A percentile compares a stretch with the other conserved stretches of the same genome.
Evolutionary conservation across 1,140 invertebrate genomes (phyloP).

Genomic region (Homarus americanus): DNA sequence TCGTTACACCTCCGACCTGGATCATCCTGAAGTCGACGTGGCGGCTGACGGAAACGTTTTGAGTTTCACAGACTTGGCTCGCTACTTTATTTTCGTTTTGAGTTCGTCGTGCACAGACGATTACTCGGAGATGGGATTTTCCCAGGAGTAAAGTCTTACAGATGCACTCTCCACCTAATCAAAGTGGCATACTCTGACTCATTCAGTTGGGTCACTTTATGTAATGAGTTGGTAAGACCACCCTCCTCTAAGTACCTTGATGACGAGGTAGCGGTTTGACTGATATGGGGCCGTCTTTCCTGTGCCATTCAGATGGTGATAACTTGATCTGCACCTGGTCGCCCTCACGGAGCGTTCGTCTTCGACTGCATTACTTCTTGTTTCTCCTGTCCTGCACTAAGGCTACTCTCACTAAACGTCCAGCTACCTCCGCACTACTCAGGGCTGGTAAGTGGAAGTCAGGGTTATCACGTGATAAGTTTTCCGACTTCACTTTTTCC

Average conservation of each 20-base stretch:
- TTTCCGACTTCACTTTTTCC: neutral
- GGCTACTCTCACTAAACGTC: constrained; percentile 14
- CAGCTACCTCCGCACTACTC: too few relatives aligned
- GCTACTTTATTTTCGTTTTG: too few relatives aligned
- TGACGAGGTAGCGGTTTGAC: neutral
- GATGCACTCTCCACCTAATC: neutral
- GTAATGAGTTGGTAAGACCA: constrained; percentile 8
- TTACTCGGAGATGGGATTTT: neutral
- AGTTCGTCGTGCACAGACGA: too few relatives aligned
- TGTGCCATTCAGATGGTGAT: constrained; percentile 16
- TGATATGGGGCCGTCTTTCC: neutral
- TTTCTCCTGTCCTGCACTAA: neutral
- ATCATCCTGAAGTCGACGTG: too few relatives aligned
- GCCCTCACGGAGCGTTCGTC: neutral
- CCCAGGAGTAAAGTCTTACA: constrained; percentile 3
- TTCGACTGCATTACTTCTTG: neutral
- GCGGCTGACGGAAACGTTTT: too few relatives aligned
- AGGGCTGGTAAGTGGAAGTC: neutral
- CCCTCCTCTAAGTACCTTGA: constrained; percentile 22
- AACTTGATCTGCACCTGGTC: constrained; percentile 9
- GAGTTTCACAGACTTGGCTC: too few relatives aligned
- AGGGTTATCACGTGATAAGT: neutral
- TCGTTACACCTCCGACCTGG: too few relatives aligned
- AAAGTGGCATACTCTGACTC: neutral
- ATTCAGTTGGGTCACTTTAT: neutral